phyloP scores from a whole-genome alignment of 2,888 invertebrate genomes.

The Sarcophaga carnaria region DNA sequence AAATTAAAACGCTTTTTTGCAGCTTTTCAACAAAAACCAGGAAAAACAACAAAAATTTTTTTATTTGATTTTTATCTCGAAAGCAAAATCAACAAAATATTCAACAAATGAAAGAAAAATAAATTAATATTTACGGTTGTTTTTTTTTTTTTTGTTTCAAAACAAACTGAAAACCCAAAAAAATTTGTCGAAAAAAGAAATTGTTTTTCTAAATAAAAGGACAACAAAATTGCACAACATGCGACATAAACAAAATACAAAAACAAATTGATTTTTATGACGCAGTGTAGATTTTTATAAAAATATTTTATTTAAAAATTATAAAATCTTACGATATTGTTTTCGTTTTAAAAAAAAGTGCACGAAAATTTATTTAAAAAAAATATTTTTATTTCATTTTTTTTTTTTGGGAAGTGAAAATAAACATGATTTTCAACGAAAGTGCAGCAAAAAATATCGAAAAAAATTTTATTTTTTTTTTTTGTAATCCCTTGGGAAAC shows the following conservation, averaged over 20 bases:
- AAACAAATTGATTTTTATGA: constrained; percentile 74
- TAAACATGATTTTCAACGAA: constrained; percentile 66
- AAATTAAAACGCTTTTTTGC: constrained; percentile 36
- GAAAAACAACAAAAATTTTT: background rate
- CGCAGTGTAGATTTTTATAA: constrained; percentile 65
- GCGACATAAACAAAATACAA: constrained; percentile 77
- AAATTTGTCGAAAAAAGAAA: constrained; percentile 25
- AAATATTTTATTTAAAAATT: constrained; percentile 49
- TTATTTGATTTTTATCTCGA: constrained; percentile 17
- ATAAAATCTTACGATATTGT: constrained; percentile 30
- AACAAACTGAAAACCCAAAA: constrained; percentile 36
- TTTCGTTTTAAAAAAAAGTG: constrained; percentile 47
- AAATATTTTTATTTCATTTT: background rate
- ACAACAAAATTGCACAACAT: constrained; percentile 72
- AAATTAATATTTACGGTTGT: constrained; percentile 9
- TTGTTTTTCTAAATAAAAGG: constrained; percentile 22
- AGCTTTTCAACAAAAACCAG: background rate
- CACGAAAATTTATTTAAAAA: constrained; percentile 49
- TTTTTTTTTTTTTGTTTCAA: too few relatives aligned
- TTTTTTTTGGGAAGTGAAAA: constrained; percentile 63
- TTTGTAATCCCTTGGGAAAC: background rate
- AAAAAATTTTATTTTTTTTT: constrained; percentile 33
- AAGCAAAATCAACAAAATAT: constrained; percentile 63
- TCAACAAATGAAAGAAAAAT: constrained; percentile 30
- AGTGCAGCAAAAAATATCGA: constrained; percentile 60